These are phyloP conservation scores for Picathartes gymnocephalus DNA, from an alignment of 2,113 vertebrate genomes.

Conservation along the genomic window DNA sequence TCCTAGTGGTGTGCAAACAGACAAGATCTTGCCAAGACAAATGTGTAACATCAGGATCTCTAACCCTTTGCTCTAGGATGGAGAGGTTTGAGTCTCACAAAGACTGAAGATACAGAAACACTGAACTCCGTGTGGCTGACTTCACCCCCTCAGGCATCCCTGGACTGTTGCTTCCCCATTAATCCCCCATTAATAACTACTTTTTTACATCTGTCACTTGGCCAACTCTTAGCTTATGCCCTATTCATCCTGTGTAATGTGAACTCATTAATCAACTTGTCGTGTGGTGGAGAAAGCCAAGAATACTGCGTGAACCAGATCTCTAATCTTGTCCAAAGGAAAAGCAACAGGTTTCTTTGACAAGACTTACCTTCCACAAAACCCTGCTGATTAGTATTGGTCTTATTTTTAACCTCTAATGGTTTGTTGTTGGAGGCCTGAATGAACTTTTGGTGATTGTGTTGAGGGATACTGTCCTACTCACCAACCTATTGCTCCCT, in stretches of 20 bases:
- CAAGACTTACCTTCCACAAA: neutral
- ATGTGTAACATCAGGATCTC: neutral
- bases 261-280: constrained; percentile 32
- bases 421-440: neutral
- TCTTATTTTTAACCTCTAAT: neutral
- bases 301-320: neutral
- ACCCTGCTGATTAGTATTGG: neutral
- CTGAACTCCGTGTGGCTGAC: neutral
- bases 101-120: neutral
- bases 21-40: neutral
- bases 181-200: neutral
- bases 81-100: neutral
- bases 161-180: neutral
- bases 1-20: neutral
- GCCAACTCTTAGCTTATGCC: neutral
- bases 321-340: neutral
- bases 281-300: constrained; percentile 11
- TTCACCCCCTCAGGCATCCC: neutral
- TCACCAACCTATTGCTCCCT: neutral
- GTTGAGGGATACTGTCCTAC: neutral
- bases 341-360: constrained; percentile 3
- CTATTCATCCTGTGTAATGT: neutral
- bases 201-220: constrained; percentile 2
- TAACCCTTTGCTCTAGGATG: neutral
- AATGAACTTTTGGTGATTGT: neutral